Base-by-base conservation (phyloP, 1,140 invertebrate genomes). In the Leptinotarsa defecta region DNA sequence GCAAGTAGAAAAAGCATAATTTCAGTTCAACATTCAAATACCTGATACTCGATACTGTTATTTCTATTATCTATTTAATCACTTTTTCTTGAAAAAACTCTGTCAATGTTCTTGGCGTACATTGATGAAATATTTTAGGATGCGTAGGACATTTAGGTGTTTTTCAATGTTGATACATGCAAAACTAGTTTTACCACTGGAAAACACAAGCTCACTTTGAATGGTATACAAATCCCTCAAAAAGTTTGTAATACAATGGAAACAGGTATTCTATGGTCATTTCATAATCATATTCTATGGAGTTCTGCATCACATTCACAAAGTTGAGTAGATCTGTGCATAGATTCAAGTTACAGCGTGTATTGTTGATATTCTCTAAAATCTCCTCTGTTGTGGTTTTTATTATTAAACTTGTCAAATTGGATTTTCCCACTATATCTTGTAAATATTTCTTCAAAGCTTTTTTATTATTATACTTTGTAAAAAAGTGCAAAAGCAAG, bases 361-460 rank as follows among this genome's bases (percentile, higher is more conserved):
- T 77, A 61, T 74, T 81, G 83, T 83, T 43, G 61, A 89, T 89
- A 86, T 84, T 86, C 78, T 83, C 84, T 22, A 78, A 67, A 20
- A 80, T 69, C 15, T 63, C 34, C 24, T 76, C 27, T 49, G 70
- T 63, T 27, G 74, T 75, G 52, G n/a, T 20, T 27, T 69, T 78
- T 15, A 80, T 74, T 24, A 78, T 75, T 13, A 57, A 49, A 74
- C 68, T 68, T 62, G 34, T n/a, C 67, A 80, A 43, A 64, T 78
- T 62, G 24, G 43, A n/a, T 49, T 80, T 73, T 17, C 34, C 72
- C 22, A 80, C 64, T 20, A 78, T 62, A 20, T 80, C 77, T 52
- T 76, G 79, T 17, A 80, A 15, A 75, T 78, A 78, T 67, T 80
- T 80, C 73, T 78, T 80, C 19, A 80, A 48, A 22, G 70, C 63